Evolutionary conservation across 2,113 vertebrate species (phyloP), one percentile per base, ranked within the genome.

Genomic region (Sinocyclocheilus grahami): DNA sequence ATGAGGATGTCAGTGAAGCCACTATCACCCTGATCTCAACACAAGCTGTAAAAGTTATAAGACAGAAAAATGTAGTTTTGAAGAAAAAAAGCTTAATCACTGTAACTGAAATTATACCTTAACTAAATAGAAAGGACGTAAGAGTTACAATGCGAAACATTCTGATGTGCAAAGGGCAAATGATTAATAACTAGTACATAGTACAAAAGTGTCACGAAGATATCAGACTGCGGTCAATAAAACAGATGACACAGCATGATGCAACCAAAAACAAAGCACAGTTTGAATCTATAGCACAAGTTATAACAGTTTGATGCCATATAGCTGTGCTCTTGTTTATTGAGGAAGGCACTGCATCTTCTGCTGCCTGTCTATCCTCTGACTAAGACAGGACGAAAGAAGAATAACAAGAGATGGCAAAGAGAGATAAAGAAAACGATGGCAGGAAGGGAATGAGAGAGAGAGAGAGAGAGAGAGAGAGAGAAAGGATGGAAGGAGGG

Each of bases 1-100:
- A 85, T 89, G 92, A 93, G 92, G 92, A 93, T 91, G 90, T 76
- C 88, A 80, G 83, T 88, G 89, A 78, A 91, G 88, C 74, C 58
- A 69, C 88, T 85, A 90, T 88, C 91, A 93, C 90, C 53, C 37
- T 48, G 62, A 82, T 83, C 42, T 85, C 82, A 72, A 86, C 51
- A 83, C 60, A 78, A 82, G 53, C 78, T 51, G 10, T 1, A 71
- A 51, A 76, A 12, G 46, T 48, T 48, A 12, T 48, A 48, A 48
- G 46, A 48, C 46, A 48, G 46, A 48, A 48, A 11, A 46, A 46
- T 10, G 0, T 10, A 2, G 9, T 9, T 42, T 42, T 7, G 10
- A 11, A 10, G 2, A 46, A 48, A 12, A 48, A 48, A 46, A 10
- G 42, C 42, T 0, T 46, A 46, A 46, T 46, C 42, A 46, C 42